Conservation (phyloP, 2,113 vertebrate genomes). For the Hypocryptadius cinnamomeus region DNA sequence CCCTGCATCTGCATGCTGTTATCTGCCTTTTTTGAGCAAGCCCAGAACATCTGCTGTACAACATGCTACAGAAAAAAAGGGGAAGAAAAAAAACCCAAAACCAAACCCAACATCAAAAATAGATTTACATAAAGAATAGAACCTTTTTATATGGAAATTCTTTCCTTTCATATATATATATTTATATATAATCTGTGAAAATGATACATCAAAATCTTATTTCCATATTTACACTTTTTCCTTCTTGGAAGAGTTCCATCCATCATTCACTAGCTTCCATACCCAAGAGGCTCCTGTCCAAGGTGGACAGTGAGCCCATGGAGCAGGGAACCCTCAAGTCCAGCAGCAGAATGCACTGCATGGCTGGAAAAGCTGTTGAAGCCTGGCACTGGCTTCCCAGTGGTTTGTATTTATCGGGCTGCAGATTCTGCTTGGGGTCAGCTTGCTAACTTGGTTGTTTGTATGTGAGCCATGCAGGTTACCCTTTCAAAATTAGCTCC, state of each 20-base stretch:
- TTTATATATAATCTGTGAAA: slow-evolving; percentile 72
- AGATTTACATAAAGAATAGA: slow-evolving; percentile 64
- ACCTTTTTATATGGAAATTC: slow-evolving; percentile 65
- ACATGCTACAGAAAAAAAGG: slow-evolving; percentile 72
- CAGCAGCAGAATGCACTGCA: neutral
- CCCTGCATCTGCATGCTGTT: slow-evolving; percentile 63
- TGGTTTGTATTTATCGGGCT: neutral
- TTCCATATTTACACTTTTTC: slow-evolving; percentile 72
- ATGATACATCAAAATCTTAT: slow-evolving; percentile 76
- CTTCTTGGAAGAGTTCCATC: slow-evolving; percentile 57
- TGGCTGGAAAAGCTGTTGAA: neutral
- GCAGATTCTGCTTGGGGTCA: slow-evolving; percentile 64
- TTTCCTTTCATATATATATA: slow-evolving; percentile 57
- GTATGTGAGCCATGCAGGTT: slow-evolving; percentile 88
- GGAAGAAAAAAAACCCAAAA: slow-evolving; percentile 37
- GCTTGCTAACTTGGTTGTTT: slow-evolving; percentile 65
- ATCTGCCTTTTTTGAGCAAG: slow-evolving; percentile 65
- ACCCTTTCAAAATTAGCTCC: slow-evolving; percentile 79
- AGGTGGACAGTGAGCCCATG: neutral
- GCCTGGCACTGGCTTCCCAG: neutral
- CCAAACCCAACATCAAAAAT: slow-evolving; percentile 52
- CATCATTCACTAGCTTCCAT: slow-evolving; percentile 35
- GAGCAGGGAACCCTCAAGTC: neutral
- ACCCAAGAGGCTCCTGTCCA: slow-evolving; percentile 43
- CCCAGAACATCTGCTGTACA: slow-evolving; percentile 66